Evolutionary conservation across 2,113 vertebrate genomes (phyloP).

Genomic region (Tachycineta bicolor): DNA sequence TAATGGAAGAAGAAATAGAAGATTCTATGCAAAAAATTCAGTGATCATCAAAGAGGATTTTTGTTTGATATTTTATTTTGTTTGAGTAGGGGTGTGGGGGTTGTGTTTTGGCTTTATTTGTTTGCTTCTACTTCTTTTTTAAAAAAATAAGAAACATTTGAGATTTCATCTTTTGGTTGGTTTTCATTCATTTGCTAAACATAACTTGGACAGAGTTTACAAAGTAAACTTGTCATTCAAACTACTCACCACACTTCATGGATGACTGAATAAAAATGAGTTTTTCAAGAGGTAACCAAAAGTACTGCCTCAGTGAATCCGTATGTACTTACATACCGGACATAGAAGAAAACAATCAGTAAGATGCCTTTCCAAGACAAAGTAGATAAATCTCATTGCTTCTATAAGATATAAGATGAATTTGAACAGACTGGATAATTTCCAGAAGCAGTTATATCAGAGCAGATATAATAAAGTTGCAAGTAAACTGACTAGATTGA

Average conservation of each 20-base stretch:
- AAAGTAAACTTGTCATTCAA: not conserved
- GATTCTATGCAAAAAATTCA: not conserved
- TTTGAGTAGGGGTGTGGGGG: rapidly evolving
- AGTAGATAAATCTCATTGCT: not conserved
- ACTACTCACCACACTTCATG: not conserved
- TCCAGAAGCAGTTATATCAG: constrained; percentile 7
- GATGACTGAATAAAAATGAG: not conserved
- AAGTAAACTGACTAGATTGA: not conserved
- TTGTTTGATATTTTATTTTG: not conserved
- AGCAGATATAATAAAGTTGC: not conserved
- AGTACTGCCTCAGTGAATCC: not conserved
- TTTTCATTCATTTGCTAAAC: not conserved
- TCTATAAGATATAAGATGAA: not conserved
- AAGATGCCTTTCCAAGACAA: not conserved
- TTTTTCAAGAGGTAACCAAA: not conserved
- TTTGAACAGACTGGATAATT: not conserved
- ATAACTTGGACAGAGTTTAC: not conserved
- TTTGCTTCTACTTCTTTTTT: not conserved
- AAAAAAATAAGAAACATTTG: not conserved
- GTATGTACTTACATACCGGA: not conserved
- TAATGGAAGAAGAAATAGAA: not conserved
- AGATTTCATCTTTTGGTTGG: not conserved
- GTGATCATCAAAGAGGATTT: not conserved
- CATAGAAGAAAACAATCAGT: not conserved
- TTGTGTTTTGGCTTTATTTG: too few species aligned